These are phyloP conservation scores for Chironex yamaguchii DNA, from an alignment of 30 jellyfish, hydroid and myxozoan genomes.

Conservation along the genomic window DNA sequence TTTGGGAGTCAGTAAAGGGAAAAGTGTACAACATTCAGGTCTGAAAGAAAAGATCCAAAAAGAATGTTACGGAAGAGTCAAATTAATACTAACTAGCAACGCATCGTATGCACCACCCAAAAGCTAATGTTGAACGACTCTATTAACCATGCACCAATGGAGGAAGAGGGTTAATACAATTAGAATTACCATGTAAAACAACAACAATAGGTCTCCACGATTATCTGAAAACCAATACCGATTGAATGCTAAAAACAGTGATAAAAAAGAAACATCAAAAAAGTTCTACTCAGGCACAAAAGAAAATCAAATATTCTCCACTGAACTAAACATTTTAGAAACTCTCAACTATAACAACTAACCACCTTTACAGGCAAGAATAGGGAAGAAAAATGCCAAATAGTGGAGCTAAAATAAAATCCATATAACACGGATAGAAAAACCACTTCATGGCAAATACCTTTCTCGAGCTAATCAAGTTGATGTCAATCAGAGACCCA, in stretches of 20 bases:
- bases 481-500: too few species aligned
- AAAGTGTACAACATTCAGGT: neutral
- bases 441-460: too few species aligned
- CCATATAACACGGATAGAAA: too few species aligned
- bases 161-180: neutral
- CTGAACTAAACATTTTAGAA: too few species aligned
- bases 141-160: neutral
- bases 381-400: too few species aligned
- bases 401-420: too few species aligned
- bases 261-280: neutral
- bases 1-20: neutral
- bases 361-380: too few species aligned
- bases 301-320: too few species aligned
- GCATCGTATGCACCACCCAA: neutral
- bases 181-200: neutral
- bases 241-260: neutral
- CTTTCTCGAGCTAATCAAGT: too few species aligned
- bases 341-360: too few species aligned
- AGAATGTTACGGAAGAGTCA: neutral
- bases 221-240: neutral
- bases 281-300: neutral
- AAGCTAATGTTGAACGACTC: neutral
- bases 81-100: neutral
- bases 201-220: neutral
- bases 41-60: neutral